Conservation (phyloP, 2,797 vertebrate species). For the Thripadectes ignobilis region DNA sequence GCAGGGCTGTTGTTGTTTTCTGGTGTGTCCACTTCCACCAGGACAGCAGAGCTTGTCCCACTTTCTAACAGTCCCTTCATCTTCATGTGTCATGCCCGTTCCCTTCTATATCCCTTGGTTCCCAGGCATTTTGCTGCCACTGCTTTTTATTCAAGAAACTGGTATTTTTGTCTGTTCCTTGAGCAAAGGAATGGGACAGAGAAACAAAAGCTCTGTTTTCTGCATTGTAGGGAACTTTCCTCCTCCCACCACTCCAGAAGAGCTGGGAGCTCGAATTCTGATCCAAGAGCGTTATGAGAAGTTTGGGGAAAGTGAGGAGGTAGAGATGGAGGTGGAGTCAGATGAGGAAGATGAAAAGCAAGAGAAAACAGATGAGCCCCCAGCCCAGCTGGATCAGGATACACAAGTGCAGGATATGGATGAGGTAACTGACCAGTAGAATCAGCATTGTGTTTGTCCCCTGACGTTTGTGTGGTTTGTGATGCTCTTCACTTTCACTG, state of each 20-base stretch:
- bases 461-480: not conserved
- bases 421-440: conserved; percentile 78
- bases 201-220: not conserved
- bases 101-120: not conserved
- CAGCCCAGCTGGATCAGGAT: conserved; percentile 92
- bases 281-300: conserved; percentile 99
- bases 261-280: conserved; percentile 94
- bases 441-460: not conserved
- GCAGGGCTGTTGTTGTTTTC: not conserved
- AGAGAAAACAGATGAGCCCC: conserved; percentile 79
- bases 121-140: not conserved
- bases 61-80: not conserved
- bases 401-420: conserved; percentile 99
- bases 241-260: conserved; percentile 96
- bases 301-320: conserved; percentile 97
- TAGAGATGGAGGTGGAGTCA: conserved; percentile 99
- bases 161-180: not conserved
- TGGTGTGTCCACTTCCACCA: not conserved
- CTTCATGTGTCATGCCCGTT: not conserved
- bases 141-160: not conserved
- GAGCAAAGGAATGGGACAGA: not conserved
- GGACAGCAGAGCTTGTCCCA: not conserved
- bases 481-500: not conserved
- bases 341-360: conserved; percentile 94
- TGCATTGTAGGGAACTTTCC: conserved; percentile 90